Percentiles rank a stretch among this genome's conserved stretches.
Conservation (phyloP, 2,888 invertebrate species). For the Sminthurides aquaticus region DNA sequence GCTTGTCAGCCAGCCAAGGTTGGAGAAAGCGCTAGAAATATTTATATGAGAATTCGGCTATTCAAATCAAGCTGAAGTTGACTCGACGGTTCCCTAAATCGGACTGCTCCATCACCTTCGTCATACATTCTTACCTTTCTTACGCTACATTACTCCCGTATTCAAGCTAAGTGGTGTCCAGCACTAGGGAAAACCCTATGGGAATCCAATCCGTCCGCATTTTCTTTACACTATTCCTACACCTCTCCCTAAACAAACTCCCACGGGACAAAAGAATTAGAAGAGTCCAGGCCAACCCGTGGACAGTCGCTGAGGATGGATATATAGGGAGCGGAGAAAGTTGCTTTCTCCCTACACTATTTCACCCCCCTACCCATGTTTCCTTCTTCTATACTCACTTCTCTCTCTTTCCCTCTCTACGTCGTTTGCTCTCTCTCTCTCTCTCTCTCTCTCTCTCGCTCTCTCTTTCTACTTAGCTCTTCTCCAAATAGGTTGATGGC, state of each 20-base stretch:
- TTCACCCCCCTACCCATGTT: no score
- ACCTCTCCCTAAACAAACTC: background rate
- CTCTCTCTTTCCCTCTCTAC: background rate
- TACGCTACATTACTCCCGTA: slow-evolving; percentile 3
- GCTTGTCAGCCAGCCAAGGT: no score
- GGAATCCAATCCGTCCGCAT: background rate
- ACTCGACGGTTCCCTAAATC: background rate
- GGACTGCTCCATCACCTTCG: slow-evolving; percentile 2
- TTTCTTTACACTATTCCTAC: background rate
- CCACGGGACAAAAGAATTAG: background rate
- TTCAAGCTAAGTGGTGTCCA: background rate
- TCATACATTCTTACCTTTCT: slow-evolving; percentile 1
- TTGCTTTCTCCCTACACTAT: background rate
- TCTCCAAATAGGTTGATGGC: background rate
- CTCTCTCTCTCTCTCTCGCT: background rate
- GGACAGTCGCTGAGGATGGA: no score
- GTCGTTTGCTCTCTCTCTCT: no score
- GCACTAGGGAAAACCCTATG: background rate
- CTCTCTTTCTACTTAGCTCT: background rate
- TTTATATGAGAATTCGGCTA: background rate
- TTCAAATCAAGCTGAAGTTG: slow-evolving; percentile 6
- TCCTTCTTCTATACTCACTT: no score
- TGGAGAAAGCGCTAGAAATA: background rate
- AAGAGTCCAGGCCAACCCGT: background rate
- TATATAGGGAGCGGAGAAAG: background rate